Evolutionary conservation across 2,888 invertebrate species (phyloP).

Genomic region (Papilio gigon): DNA sequence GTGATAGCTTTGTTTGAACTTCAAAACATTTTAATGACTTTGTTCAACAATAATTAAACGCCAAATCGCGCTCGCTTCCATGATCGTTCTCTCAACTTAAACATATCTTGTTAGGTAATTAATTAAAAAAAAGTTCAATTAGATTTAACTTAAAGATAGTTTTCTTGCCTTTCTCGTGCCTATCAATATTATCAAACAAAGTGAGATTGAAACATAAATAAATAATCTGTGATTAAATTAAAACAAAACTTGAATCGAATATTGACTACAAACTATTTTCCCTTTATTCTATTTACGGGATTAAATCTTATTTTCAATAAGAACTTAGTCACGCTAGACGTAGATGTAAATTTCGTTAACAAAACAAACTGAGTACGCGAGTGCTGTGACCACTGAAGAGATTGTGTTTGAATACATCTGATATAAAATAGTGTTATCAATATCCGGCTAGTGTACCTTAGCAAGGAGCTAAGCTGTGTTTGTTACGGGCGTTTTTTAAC

Average conservation of each 20-base stretch:
- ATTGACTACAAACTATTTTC: conserved; percentile 61
- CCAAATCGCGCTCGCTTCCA: conserved; percentile 82
- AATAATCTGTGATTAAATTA: conserved; percentile 71
- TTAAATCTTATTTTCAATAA: conserved; percentile 41
- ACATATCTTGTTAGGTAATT: conserved; percentile 73
- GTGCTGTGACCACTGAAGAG: conserved; percentile 45
- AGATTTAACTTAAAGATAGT: conserved; percentile 63
- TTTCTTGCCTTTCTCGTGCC: conserved; percentile 79
- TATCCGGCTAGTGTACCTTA: conserved; percentile 40
- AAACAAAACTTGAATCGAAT: conserved; percentile 64
- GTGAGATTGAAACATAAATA: conserved; percentile 64
- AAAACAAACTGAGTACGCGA: conserved; percentile 43
- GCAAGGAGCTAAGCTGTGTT: conserved; percentile 56
- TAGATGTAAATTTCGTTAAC: conserved; percentile 51
- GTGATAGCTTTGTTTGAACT: conserved; percentile 53
- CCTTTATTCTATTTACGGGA: conserved; percentile 36
- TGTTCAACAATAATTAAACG: conserved; percentile 56
- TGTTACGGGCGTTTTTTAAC: conserved; percentile 57
- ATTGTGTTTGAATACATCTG: conserved; percentile 40
- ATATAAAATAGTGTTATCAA: conserved; percentile 43
- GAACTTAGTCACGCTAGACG: conserved; percentile 60
- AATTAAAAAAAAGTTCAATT: conserved; percentile 64
- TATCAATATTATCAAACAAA: conserved; percentile 68
- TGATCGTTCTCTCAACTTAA: conserved; percentile 69
- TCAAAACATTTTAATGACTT: conserved; percentile 50